Evolutionary conservation across 2,888 invertebrate genomes (phyloP), one percentile per base, ranked within the genome.

Genomic region (Heliconius aoede): DNA sequence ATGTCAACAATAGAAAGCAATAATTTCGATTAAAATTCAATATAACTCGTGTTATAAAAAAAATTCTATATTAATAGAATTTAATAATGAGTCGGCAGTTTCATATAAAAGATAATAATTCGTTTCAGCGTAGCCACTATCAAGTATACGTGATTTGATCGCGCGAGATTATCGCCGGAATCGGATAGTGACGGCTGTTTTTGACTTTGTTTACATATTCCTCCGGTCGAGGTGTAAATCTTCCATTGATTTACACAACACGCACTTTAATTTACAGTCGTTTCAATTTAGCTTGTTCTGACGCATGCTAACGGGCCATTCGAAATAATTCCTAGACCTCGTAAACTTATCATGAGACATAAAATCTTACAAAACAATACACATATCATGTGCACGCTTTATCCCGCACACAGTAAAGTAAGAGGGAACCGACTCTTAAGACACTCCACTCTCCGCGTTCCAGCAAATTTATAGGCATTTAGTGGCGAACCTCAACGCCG

Each of bases 201-300:
- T 80, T 80, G 82, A 80, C 79, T 84, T 81, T 81, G 82, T 85
- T 86, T 84, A 85, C 83, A 84, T 83, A 84, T 85, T 84, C 82
- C 83, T 83, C 82, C 80, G 80, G 82, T 82, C 80, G 81, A 82
- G 80, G 80, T 85, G 84, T 91, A 90, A 90, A 91, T 91, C 90
- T 88, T 86, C 84, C 82, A 84, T 85, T 90, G 90, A 91, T 91
- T 90, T 91, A 90, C 87, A 86, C 82, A 83, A 85, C 84, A 85
- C 85, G 86, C 85, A 86, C 86, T 87, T 84, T 87, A 89, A 88
- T 89, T 89, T 90, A 89, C 87, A 85, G 84, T 86, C 85, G 82
- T 82, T 85, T 88, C 80, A 84, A 86, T 88, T 89, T 86, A 86
- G 86, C 81, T 80, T 81, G 83, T 80, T 83, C 84, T 80, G 78